Percentiles rank a stretch among this genome's conserved stretches.
phyloP scores from a whole-genome alignment of 2,888 invertebrate species.

The Dromius quadrimaculatus region DNA sequence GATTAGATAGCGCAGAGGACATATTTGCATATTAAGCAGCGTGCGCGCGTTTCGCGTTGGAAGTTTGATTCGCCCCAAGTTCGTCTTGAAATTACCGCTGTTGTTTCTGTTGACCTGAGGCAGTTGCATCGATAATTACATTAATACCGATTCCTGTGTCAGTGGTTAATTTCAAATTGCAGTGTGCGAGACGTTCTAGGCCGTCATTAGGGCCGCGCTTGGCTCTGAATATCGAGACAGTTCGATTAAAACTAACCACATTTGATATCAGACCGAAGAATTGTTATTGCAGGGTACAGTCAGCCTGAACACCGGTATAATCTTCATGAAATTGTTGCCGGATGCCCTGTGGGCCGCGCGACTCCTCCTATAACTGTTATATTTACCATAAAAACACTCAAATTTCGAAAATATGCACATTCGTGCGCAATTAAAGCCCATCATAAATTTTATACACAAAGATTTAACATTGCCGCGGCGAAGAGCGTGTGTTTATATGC shows the following conservation, averaged over 20 bases:
- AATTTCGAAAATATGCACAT: slow-evolving; percentile 52
- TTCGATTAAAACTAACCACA: slow-evolving; percentile 62
- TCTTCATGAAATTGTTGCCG: slow-evolving; percentile 52
- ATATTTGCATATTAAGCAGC: slow-evolving; percentile 44
- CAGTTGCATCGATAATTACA: slow-evolving; percentile 65
- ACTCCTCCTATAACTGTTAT: slow-evolving; percentile 51
- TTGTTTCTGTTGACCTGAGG: slow-evolving; percentile 59
- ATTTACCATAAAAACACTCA: slow-evolving; percentile 52
- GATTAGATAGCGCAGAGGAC: slow-evolving; percentile 15
- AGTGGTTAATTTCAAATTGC: slow-evolving; percentile 61
- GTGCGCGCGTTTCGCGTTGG: slow-evolving; percentile 38
- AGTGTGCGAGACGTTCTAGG: slow-evolving; percentile 55
- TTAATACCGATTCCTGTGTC: slow-evolving; percentile 62
- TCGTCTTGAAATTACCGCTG: slow-evolving; percentile 58
- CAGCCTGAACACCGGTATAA: slow-evolving; percentile 49
- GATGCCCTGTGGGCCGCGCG: slow-evolving; percentile 48
- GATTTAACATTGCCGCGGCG: slow-evolving; percentile 46
- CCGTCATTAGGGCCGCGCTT: slow-evolving; percentile 56
- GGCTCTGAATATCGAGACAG: slow-evolving; percentile 59
- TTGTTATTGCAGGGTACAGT: slow-evolving; percentile 62
- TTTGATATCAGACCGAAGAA: slow-evolving; percentile 67
- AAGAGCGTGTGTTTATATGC: slow-evolving; percentile 47
- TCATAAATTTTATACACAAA: slow-evolving; percentile 52
- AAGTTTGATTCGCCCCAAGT: slow-evolving; percentile 51
- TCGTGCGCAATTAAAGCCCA: slow-evolving; percentile 50